These are phyloP conservation scores for Nilaparvata lugens DNA, from an alignment of 1,140 invertebrate genomes.

Conservation along the genomic window DNA sequence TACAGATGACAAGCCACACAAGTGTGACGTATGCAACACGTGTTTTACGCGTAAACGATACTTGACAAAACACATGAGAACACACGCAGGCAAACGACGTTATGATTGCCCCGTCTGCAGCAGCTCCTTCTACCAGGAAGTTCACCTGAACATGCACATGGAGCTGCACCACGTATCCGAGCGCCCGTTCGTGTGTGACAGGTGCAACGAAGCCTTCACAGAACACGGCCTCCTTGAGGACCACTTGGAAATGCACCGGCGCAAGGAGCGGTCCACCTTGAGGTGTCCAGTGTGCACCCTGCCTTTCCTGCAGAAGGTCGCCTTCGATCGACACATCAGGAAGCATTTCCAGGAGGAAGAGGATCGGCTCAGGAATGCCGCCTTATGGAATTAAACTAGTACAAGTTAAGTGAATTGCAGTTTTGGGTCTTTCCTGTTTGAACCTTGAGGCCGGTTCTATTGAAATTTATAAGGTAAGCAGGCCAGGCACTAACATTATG, in stretches of 20 bases:
- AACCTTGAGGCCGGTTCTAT: no score
- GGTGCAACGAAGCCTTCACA: background rate
- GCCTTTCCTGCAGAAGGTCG: background rate
- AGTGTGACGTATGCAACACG: background rate
- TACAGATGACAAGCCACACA: background rate
- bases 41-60: background rate
- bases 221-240: background rate
- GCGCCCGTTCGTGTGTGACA: background rate
- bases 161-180: background rate
- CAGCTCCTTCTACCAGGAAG: background rate
- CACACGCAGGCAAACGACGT: background rate
- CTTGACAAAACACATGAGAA: background rate
- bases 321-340: background rate
- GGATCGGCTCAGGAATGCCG: background rate
- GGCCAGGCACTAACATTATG: no score
- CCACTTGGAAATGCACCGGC: background rate
- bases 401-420: no score
- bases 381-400: background rate
- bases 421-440: no score
- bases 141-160: background rate
- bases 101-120: background rate
- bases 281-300: background rate
- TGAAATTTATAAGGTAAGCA: no score
- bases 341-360: conserved; percentile 1
- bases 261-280: background rate